Base-by-base conservation (phyloP, 2,888 invertebrate species). In the Parapristionchus giblindavisi region DNA sequence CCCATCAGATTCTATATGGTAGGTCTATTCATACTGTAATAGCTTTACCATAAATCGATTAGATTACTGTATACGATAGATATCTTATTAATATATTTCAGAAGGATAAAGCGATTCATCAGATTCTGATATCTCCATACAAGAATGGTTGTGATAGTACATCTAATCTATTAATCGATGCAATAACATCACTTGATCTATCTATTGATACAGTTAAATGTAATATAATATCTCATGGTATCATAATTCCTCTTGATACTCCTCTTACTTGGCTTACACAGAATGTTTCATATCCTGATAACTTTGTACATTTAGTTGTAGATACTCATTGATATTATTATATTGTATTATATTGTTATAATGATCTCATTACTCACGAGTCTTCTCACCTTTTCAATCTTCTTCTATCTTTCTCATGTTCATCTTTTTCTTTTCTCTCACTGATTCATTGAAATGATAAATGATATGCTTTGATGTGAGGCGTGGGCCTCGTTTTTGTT, bases 231-330 rank as follows among this genome's bases (percentile, higher is more conserved):
- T 94, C 94, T 36, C 98, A 99, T 89, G 98, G 98, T 32, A 92
- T 98, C 84, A 91, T 92, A 81, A 92, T 95, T 74, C 94, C 96
- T 2, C 87, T 92, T 78, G 94, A 96, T 79, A 94, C 96, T 14
- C 96, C 97, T 17, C 89, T 98, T 14, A 94, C 96, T 87, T 99
- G 98, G 97, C 92, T 99, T 89, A 95, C 96, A 32, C 96, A 97
- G 90, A 97, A 98, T 89, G 91, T 99, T 87, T 95, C 96, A 89
- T 96, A 97, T 90, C 96, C 98, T 0, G 99, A 99, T 89, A 99
- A 99, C 90, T 99, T 99, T 90, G 90, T 99, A 79, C 98, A 99
- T 77, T 58, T 86, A 77, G 58, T 51, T 34, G 73, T 56, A 3
- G 63, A 65, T 24, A 70, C 76, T 52, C 34, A 70, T 21, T 34